Percentiles rank a stretch among this genome's conserved stretches.
Conservation (phyloP, 2,888 invertebrate species). For the Ichneumoninae sp. region DNA sequence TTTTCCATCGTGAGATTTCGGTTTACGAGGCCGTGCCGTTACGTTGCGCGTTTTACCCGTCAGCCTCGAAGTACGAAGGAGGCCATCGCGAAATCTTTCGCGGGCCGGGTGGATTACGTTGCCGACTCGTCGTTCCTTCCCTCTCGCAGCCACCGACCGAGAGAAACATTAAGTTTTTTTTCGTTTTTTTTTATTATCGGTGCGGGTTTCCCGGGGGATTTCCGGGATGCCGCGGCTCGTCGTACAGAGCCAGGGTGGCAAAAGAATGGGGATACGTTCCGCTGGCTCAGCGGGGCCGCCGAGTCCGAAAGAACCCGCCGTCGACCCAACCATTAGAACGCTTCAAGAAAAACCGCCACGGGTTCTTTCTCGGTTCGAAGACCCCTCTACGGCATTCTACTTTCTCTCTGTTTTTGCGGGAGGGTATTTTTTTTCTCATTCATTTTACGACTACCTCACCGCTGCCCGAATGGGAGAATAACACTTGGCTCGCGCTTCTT, state of each 20-base stretch:
- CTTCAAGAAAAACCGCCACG: slow-evolving; percentile 61
- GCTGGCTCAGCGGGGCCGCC: slow-evolving; percentile 66
- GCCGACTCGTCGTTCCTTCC: slow-evolving; percentile 36
- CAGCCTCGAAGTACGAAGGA: slow-evolving; percentile 46
- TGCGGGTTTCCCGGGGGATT: slow-evolving; percentile 54
- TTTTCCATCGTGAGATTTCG: slow-evolving; percentile 36
- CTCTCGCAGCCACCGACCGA: slow-evolving; percentile 50
- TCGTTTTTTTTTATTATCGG: slow-evolving; percentile 36
- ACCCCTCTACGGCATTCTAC: slow-evolving; percentile 59
- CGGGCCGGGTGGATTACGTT: slow-evolving; percentile 58
- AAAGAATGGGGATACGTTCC: slow-evolving; percentile 63
- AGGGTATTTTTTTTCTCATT: slow-evolving; percentile 14
- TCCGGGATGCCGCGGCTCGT: slow-evolving; percentile 48
- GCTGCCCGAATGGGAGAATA: slow-evolving; percentile 49
- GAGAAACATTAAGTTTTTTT: slow-evolving; percentile 63
- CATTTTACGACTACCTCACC: slow-evolving; percentile 18
- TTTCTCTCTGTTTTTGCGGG: slow-evolving; percentile 41
- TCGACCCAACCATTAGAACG: slow-evolving; percentile 63
- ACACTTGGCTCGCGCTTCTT: slow-evolving; percentile 58
- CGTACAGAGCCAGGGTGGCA: slow-evolving; percentile 44
- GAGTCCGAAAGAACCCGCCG: slow-evolving; percentile 55
- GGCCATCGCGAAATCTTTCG: slow-evolving; percentile 51
- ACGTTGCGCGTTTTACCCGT: slow-evolving; percentile 54
- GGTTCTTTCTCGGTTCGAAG: slow-evolving; percentile 55
- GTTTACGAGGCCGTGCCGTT: slow-evolving; percentile 47